Base-by-base conservation (phyloP, 2,797 vertebrate genomes). In the Lacerta bilineata region DNA sequence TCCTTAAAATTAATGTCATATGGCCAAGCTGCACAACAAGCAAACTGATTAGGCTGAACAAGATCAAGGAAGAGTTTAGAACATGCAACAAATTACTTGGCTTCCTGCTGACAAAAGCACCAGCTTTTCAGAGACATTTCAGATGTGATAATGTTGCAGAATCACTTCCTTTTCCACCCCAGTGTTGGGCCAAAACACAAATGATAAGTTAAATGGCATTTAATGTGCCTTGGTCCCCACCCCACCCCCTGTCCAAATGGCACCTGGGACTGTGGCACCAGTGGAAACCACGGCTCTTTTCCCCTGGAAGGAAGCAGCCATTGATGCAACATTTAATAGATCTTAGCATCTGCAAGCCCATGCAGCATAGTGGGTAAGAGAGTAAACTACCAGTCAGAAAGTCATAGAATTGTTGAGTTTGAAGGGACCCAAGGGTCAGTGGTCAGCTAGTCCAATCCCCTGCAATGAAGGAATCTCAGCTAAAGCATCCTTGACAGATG, bases 1-100 rank as follows among this genome's bases (percentile, higher is more conserved):
- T 41, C 50, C 50, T 71, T 71, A 72, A 78, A 84, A 72, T 61
- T 84, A 88, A 88, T 80, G 46, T 74, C 75, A 80, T 66, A 27
- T 43, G 39, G 8, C 41, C 55, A 80, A 61, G 77, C 76, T 72
- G 27, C 39, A 84, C 59, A 79, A 43, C 29, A 33, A 61, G 46
- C 46, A 72, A 84, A 27, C 36, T 71, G 75, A 79, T 84, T n/a
- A 61, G 11, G 29, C 36, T 64, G 18, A 50, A 79, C 20, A 71
- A 84, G 43, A 72, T 72, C 46, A 8, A 71, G 23, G 36, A 86
- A 71, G 64, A 72, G 27, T 80, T 80, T 71, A 80, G 64, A 83
- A 41, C 33, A 33, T 41, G 39, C 2, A 18, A 17, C 64, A 84
- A 77, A 88, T 83, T 78, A 83, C 64, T 83, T 78, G 33, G 9